Evolutionary conservation across 2,797 vertebrate genomes (phyloP).

Genomic region (Lepilemur septentrionalis): DNA sequence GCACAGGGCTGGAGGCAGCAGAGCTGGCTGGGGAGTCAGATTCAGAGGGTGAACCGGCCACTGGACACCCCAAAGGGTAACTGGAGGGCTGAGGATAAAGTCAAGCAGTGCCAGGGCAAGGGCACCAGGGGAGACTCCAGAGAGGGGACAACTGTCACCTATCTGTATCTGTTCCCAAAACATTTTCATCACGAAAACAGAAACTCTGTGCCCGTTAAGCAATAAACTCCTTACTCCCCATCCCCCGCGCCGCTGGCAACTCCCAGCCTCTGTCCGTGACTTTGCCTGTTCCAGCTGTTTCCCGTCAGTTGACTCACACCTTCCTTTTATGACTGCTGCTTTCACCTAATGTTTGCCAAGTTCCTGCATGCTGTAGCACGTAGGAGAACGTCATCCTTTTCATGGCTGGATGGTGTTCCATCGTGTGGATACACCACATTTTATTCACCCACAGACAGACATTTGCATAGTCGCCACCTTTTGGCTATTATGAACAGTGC

Average conservation of each 20-base stretch:
- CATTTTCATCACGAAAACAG: neutral
- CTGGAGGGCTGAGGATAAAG: neutral
- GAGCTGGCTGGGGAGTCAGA: neutral
- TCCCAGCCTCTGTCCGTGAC: neutral
- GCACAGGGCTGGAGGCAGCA: too few species aligned
- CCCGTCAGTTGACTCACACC: neutral
- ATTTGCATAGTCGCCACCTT: neutral
- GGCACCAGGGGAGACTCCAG: neutral
- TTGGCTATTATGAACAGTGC: neutral
- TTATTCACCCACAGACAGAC: neutral
- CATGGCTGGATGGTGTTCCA: neutral
- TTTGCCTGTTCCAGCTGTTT: neutral
- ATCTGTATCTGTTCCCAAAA: neutral
- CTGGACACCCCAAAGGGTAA: neutral
- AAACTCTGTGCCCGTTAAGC: neutral
- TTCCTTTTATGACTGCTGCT: neutral
- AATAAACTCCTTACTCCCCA: too few species aligned
- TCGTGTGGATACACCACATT: accelerated
- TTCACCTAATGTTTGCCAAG: neutral
- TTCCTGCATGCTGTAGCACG: accelerated
- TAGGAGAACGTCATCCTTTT: neutral
- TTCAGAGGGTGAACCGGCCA: neutral
- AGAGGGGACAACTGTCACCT: neutral
- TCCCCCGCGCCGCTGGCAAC: neutral
- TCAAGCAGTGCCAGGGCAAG: neutral